Evolutionary conservation across 1,140 invertebrate genomes (phyloP).

Genomic region (Patella vulgata): DNA sequence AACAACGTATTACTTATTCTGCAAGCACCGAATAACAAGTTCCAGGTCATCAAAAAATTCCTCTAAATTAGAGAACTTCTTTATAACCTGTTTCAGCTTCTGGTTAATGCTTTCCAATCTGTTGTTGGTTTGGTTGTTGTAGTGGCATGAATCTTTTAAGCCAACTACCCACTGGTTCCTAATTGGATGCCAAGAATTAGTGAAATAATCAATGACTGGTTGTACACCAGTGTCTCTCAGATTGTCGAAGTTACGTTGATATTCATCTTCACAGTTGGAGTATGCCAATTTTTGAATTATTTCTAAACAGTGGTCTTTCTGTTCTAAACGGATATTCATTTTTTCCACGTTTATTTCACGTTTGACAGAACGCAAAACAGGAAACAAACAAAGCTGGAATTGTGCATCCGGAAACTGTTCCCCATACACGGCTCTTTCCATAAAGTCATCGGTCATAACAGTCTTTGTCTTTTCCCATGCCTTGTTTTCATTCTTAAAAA

Average conservation of each 20-base stretch:
- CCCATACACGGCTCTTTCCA: conserved; percentile 1
- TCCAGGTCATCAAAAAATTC: conserved; percentile 1
- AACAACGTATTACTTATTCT: not conserved
- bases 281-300: conserved; percentile 4
- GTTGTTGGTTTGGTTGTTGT: conserved; percentile 5
- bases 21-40: not conserved
- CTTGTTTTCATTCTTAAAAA: conserved; percentile 1
- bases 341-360: conserved; percentile 3
- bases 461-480: not conserved
- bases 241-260: not conserved
- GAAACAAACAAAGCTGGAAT: conserved; percentile 8
- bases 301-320: not conserved
- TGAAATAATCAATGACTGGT: conserved; percentile 1
- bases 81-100: conserved; percentile 9
- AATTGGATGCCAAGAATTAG: not conserved
- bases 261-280: not conserved
- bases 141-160: conserved; percentile 1
- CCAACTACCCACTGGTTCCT: conserved; percentile 5
- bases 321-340: not conserved
- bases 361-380: not conserved
- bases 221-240: not conserved
- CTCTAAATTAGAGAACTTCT: not conserved
- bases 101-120: conserved; percentile 4
- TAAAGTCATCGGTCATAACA: conserved; percentile 13
- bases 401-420: conserved; percentile 7